Evolutionary conservation across 2,113 vertebrate genomes (phyloP), one percentile per base, ranked within the genome.

Genomic region (Oncorhynchus keta): DNA sequence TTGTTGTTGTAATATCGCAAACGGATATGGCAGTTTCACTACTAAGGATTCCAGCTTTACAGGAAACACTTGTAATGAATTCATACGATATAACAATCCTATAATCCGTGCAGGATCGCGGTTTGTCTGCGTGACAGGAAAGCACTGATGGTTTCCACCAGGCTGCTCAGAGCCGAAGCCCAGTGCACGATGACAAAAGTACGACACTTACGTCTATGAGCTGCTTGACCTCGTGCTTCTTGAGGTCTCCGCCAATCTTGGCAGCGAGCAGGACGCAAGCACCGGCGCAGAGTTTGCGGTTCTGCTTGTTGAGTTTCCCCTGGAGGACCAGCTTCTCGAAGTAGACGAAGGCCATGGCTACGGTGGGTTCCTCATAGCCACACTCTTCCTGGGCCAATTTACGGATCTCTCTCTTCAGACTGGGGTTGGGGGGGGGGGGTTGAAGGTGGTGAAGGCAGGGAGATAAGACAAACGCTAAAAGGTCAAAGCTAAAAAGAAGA

Each of bases 341-440:
- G 94, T 99, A 99, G 90, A 99, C 98, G 45, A 98, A 99, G 55
- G 98, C 96, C 97, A 98, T 97, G 86, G 98, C 98, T 77, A 98
- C 97, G 0, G 98, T 98, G 67, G 97, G 95, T 80, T 99, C 98
- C 91, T 99, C 97, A 1, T 97, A 96, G 67, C 96, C 94, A 74
- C 97, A 98, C 67, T 97, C 97, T 74, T 97, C 97, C 93, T 96
- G 96, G 5, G 96, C 97, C 32, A 99, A 92, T 88, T 99, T 98
- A 76, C 94, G 94, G 91, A 99, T 98, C 88, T 98, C 98, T 73
- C 97, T 94, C 89, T 99, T 99, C 91, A 99, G 90, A 84, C 98
- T 99, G 82, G 74, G 66, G 75, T 80, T 73, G 81, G 11, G 26
- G 26, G 2, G 26, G 82, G 5, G 28, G 22, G 26, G 20, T 6